phyloP scores from a whole-genome alignment of 2,113 vertebrate genomes.

The Boulengeromyrus knoepffleri region DNA sequence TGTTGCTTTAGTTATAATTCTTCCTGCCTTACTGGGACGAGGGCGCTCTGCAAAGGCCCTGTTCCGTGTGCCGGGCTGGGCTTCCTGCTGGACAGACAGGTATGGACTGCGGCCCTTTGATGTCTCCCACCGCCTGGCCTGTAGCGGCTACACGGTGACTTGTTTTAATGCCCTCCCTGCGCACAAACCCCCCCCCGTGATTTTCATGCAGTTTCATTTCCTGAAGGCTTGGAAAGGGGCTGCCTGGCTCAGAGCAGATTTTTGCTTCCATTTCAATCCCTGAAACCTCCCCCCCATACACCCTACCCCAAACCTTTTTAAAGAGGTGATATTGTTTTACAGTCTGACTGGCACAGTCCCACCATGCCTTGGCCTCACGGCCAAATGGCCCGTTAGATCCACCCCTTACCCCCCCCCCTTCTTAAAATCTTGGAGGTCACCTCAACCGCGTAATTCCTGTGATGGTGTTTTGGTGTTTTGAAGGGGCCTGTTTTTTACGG shows the following conservation, averaged over 20 bases:
- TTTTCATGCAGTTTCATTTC: conserved; percentile 36
- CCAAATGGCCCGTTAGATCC: not conserved
- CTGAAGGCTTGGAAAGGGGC: conserved; percentile 32
- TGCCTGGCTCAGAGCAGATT: conserved; percentile 20
- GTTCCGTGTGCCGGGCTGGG: conserved; percentile 23
- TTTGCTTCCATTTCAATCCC: not conserved
- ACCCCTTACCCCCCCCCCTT: not conserved
- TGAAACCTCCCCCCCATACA: not conserved
- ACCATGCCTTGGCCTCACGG: not conserved
- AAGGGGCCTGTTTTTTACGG: not conserved
- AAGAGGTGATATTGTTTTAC: conserved; percentile 10
- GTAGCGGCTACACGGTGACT: not conserved
- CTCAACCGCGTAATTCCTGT: not conserved
- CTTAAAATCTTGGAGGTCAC: not conserved
- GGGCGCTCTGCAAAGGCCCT: conserved; percentile 23
- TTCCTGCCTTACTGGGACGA: conserved; percentile 37
- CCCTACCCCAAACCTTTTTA: not conserved
- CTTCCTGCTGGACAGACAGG: not conserved
- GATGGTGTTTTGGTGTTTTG: not conserved
- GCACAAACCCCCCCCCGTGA: not conserved
- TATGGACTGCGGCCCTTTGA: not conserved
- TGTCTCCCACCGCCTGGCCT: not conserved
- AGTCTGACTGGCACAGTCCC: not conserved
- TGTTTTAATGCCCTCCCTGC: conserved; percentile 5
- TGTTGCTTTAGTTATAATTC: conserved; percentile 10